phyloP scores from a whole-genome alignment of 2,797 vertebrate species.

The Trichosurus vulpecula region DNA sequence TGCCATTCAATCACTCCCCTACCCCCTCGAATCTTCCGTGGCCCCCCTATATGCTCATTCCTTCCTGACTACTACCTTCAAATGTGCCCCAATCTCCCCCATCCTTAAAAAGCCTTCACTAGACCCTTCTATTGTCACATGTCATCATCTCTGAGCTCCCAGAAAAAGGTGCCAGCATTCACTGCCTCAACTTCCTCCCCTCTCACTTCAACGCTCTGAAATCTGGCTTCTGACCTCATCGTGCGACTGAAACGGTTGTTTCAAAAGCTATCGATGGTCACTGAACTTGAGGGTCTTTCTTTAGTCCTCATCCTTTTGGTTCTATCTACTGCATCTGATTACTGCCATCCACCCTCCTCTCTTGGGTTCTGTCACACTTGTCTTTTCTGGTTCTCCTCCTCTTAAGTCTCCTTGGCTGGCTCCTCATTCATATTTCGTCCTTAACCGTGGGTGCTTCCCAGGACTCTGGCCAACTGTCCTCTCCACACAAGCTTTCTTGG shows the following conservation, averaged over 20 bases:
- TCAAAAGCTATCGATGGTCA: not conserved
- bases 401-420: not conserved
- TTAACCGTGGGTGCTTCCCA: not conserved
- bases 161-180: not conserved
- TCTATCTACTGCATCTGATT: not conserved
- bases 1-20: not conserved
- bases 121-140: not conserved
- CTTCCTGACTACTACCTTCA: not conserved
- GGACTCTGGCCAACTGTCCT: too few relatives aligned
- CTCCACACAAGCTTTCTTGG: not conserved
- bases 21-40: not conserved
- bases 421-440: not conserved
- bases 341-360: not conserved
- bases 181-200: not conserved
- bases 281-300: not conserved
- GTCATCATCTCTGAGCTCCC: not conserved
- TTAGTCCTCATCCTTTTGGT: not conserved
- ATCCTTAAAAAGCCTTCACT: not conserved
- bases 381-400: not conserved
- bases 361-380: not conserved
- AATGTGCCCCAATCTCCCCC: not conserved
- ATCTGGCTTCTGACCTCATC: not conserved
- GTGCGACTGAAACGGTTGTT: not conserved
- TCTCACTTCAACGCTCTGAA: not conserved
- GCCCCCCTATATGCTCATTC: not conserved